Evolutionary conservation across 2,113 vertebrate genomes (phyloP), one percentile per base, ranked within the genome.

Genomic region (Rhea americana): DNA sequence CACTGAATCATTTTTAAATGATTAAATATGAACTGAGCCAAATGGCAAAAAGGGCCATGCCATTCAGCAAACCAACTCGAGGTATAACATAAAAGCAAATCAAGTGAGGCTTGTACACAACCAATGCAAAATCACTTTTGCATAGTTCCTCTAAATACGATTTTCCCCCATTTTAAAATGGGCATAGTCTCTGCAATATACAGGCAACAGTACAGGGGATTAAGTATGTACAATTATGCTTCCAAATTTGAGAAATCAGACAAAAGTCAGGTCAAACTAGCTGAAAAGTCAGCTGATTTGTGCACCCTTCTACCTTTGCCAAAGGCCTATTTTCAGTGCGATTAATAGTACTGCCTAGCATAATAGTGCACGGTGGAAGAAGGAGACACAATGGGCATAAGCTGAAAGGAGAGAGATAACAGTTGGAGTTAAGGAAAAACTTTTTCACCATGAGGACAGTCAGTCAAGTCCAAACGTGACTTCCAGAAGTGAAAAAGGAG

Each of bases 271-370:
- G 61, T 43, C 41, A 79, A 79, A 51, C 18, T 30, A 35, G 16
- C 24, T 41, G 53, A 79, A 35, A 78, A 78, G 30, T 62, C 53
- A 35, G 39, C 45, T 61, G 9, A 55, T 22, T 13, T 7, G 1
- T 15, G 28, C 47, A 47, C 24, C 45, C 39, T 10, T 28, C 26
- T 9, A 53, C 28, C 51, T 43, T 9, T 41, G 50, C 53, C 66
- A 67, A 59, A 37, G 45, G 59, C 7, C 35, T 45, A 13, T 45
- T 1, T 5, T 58, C 13, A 32, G 24, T 62, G 53, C 35, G 41
- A 62, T 28, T 7, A 24, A 39, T 0, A 9, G 35, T 22, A 41
- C n/a, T 24, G 35, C 41, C 41, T 9, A 8, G 19, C 2, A 0
- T 10, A 32, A 45, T 0, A 39, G 25, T 3, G 9, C 37, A 24